Conservation (phyloP, 1,140 invertebrate genomes). For the Musca domestica region DNA sequence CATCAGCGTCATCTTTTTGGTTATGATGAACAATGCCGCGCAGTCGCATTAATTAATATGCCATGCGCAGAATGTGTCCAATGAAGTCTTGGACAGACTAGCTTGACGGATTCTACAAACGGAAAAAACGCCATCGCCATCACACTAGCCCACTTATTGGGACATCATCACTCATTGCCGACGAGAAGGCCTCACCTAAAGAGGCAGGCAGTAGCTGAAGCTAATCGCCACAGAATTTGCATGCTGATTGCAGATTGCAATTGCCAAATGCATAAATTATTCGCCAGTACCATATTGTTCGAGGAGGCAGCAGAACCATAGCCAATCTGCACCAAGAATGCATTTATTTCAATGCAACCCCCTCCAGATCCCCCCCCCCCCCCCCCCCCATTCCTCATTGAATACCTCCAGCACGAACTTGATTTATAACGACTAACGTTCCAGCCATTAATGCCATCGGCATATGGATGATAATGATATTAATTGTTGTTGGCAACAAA, state of each 20-base stretch:
- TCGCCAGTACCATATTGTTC: not conserved
- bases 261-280: conserved; percentile 20
- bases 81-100: not conserved
- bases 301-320: not conserved
- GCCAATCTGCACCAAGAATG: not conserved
- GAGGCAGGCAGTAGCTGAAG: not conserved
- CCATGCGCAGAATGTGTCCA: conserved; percentile 1
- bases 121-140: not conserved
- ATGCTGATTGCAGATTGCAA: conserved; percentile 18
- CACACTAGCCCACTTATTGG: conserved; percentile 2
- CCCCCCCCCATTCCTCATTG: too few species aligned
- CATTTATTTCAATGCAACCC: too few species aligned
- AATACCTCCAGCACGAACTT: not conserved
- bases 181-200: not conserved
- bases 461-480: conserved; percentile 15
- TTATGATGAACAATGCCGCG: conserved; percentile 12
- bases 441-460: conserved; percentile 13
- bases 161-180: not conserved
- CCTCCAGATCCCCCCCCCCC: too few species aligned
- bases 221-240: conserved; percentile 16
- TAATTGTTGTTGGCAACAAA: conserved; percentile 22
- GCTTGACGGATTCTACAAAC: not conserved
- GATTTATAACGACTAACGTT: conserved; percentile 15
- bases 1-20: not conserved
- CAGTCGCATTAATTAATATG: conserved; percentile 17